Percentiles rank a stretch among this genome's conserved stretches.
Conservation (phyloP, 2,888 invertebrate genomes). For the Iselma pallidipennis region DNA sequence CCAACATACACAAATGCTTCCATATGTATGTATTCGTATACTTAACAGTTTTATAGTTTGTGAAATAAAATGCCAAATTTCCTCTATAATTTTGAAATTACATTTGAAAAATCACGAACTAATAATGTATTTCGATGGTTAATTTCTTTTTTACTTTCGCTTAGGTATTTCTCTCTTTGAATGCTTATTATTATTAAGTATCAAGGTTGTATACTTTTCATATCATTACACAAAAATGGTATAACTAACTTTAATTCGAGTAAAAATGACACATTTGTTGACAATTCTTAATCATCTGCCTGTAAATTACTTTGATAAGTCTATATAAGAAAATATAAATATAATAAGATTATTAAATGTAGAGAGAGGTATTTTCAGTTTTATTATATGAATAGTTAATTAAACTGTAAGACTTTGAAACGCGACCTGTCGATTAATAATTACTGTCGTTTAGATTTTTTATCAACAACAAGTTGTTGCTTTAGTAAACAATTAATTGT, state of each 20-base stretch:
- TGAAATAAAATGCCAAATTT: constrained; percentile 20
- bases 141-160: too few relatives aligned
- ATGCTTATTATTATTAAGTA: too few relatives aligned
- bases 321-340: too few relatives aligned
- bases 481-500: constrained; percentile 12
- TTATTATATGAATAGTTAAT: background rate
- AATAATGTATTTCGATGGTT: too few relatives aligned
- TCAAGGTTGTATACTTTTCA: background rate
- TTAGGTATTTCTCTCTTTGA: too few relatives aligned
- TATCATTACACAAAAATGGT: too few relatives aligned
- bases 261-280: too few relatives aligned
- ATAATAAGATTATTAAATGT: too few relatives aligned
- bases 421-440: background rate
- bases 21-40: constrained; percentile 21
- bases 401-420: background rate
- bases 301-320: too few relatives aligned
- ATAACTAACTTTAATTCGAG: too few relatives aligned
- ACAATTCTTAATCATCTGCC: too few relatives aligned
- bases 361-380: too few relatives aligned
- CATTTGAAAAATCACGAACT: constrained; percentile 8
- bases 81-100: constrained; percentile 18
- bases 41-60: constrained; percentile 19
- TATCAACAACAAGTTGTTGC: constrained; percentile 6
- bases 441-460: background rate
- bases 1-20: constrained; percentile 17